Evolutionary conservation across 1,140 invertebrate species (phyloP), one percentile per base, ranked within the genome.

Genomic region (Ridgeia piscesae): DNA sequence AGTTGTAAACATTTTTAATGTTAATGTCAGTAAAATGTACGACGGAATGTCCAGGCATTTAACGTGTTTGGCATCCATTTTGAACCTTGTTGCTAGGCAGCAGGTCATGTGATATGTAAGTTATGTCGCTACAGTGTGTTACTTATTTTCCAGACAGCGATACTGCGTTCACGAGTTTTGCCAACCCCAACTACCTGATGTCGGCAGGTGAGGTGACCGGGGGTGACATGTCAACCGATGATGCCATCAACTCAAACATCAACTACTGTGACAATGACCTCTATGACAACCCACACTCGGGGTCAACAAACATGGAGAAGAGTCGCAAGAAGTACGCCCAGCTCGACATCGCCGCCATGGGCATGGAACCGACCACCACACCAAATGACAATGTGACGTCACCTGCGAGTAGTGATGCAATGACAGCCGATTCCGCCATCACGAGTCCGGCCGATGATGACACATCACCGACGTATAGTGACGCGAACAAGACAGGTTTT

Each of bases 401-500:
- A 34, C 34, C 34, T 21, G 89, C 34, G 17, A n/a, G n/a, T 34
- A 42, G 35, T 34, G 89, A 90, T 14, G 89, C 34, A 31, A 42
- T 33, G n/a, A 90, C 89, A 34, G 89, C 34, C 33, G 89, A 90
- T n/a, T 77, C 58, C 4, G 58, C 58, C 58, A 77, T 77, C 27
- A 31, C 58, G 58, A 77, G 58, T 77, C 58, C 58, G 2, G 11
- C 11, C 2, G 35, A 90, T 17, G 35, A 90, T 34, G 34, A 6
- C 11, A 27, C 34, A 33, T 34, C 35, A 42, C 35, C 89, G 89
- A 34, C 89, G 89, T 90, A 34, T n/a, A 42, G 34, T 21, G 89
- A 90, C 34, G 34, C 89, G 14, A 34, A 34, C 34, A 90, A 34
- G 17, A 91, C 33, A 4, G 50, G 94, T 1, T 95, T 95, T 91